Conservation (phyloP, 2,797 vertebrate genomes). For the Pipistrellus kuhlii region DNA sequence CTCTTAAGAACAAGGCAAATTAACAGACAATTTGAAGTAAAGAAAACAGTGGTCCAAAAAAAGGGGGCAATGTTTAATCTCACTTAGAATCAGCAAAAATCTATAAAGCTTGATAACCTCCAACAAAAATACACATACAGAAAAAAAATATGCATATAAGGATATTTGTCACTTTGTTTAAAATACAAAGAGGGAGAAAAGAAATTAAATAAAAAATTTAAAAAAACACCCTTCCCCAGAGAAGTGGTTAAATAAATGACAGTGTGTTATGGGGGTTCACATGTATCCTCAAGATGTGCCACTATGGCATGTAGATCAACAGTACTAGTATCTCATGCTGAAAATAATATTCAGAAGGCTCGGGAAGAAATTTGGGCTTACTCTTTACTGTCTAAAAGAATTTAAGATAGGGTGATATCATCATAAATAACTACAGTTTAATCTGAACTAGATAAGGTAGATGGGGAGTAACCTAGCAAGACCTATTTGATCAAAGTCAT, state of each 20-base stretch:
- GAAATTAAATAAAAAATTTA: not conserved
- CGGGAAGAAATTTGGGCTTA: not conserved
- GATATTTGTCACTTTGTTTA: not conserved
- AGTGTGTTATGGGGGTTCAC: not conserved
- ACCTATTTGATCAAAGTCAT: not conserved
- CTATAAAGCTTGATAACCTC: not conserved
- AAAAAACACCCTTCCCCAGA: not conserved
- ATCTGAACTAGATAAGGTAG: not conserved
- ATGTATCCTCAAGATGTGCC: not conserved
- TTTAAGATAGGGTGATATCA: not conserved
- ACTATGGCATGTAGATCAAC: not conserved
- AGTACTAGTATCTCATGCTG: not conserved
- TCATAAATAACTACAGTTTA: not conserved
- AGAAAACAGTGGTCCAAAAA: not conserved
- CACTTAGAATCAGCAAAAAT: not conserved
- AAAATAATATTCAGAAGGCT: not conserved
- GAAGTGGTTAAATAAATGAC: not conserved
- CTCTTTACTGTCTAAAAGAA: not conserved
- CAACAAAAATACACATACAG: not conserved
- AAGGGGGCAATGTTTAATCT: not conserved
- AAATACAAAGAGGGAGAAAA: not conserved
- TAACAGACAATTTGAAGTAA: not conserved
- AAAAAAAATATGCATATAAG: not conserved
- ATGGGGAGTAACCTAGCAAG: not conserved
- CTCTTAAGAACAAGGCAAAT: not conserved